Conservation (phyloP, 2,113 vertebrate genomes). For the Pluvialis apricaria region DNA sequence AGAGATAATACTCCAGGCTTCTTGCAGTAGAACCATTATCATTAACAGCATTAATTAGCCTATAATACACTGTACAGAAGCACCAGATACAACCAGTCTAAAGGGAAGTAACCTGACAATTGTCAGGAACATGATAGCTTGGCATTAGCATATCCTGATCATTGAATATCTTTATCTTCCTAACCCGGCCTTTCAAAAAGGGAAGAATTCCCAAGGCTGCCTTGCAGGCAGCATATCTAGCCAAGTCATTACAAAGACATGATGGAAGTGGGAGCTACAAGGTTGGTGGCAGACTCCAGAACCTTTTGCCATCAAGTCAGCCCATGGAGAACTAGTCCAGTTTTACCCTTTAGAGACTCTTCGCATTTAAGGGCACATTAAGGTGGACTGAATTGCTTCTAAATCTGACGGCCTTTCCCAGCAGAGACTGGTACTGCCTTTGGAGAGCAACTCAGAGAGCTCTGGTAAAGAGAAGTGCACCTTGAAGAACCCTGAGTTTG, state of each 20-base stretch:
- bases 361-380: neutral
- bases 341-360: neutral
- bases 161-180: neutral
- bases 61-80: slow-evolving; percentile 61
- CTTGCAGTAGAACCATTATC: slow-evolving; percentile 67
- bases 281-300: neutral
- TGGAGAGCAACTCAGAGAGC: neutral
- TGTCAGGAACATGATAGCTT: slow-evolving; percentile 24
- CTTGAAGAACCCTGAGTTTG: neutral
- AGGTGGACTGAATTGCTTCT: neutral
- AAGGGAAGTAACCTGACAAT: slow-evolving; percentile 46
- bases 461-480: neutral
- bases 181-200: slow-evolving; percentile 1
- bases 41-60: slow-evolving; percentile 77
- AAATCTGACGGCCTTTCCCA: neutral
- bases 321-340: neutral
- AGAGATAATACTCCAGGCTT: slow-evolving; percentile 62
- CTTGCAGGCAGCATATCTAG: neutral
- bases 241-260: slow-evolving; percentile 10
- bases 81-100: slow-evolving; percentile 28
- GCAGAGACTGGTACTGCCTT: neutral
- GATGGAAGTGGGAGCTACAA: neutral
- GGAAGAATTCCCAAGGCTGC: slow-evolving; percentile 8
- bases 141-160: slow-evolving; percentile 5
- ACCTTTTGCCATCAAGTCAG: neutral